phyloP scores from a whole-genome alignment of 2,113 vertebrate genomes.

The Amblyornis subalaris region DNA sequence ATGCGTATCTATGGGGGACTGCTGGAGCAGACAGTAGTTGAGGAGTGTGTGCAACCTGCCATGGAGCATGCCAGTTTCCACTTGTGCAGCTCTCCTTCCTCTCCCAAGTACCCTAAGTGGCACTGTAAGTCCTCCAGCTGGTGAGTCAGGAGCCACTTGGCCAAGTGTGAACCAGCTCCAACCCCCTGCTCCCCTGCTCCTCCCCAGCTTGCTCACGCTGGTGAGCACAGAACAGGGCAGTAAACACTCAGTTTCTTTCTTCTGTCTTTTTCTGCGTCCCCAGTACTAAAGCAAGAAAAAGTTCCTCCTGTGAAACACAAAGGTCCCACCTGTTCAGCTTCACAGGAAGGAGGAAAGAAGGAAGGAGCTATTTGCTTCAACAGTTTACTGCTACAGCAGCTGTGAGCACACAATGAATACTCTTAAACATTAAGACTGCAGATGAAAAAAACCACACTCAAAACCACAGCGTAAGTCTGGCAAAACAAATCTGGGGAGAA shows the following conservation, averaged over 20 bases:
- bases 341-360: neutral
- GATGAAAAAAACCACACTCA: neutral
- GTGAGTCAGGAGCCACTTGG: neutral
- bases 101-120: neutral
- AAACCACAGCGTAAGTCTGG: neutral
- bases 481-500: neutral
- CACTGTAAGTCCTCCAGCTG: neutral
- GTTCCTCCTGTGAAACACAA: neutral
- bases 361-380: neutral
- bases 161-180: neutral
- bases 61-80: neutral
- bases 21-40: neutral
- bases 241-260: accelerated
- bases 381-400: neutral
- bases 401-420: neutral
- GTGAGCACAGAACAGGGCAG: neutral
- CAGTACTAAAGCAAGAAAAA: neutral
- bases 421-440: neutral
- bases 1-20: neutral
- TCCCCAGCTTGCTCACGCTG: neutral
- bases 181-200: neutral
- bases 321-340: neutral
- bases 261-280: neutral
- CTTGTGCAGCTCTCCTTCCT: neutral
- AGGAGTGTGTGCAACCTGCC: neutral